Conservation (phyloP, 2,888 invertebrate genomes). For the Lissonota sp. region DNA sequence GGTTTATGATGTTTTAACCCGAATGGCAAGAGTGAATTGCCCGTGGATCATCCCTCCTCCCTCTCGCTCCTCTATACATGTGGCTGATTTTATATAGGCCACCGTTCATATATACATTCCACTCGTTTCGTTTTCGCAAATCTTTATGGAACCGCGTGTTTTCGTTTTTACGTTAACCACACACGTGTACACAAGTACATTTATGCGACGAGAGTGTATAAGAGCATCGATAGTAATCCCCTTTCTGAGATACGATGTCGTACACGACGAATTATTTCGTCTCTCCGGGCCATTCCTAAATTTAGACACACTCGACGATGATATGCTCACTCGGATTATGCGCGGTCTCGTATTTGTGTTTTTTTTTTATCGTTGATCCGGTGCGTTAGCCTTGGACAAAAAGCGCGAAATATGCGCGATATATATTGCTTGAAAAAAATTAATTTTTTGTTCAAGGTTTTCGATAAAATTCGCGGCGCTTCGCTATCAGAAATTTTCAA, state of each 20-base stretch:
- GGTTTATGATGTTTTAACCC: conserved; percentile 70
- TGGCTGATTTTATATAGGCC: conserved; percentile 44
- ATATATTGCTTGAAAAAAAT: neutral
- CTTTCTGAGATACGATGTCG: conserved; percentile 51
- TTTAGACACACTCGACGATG: conserved; percentile 51
- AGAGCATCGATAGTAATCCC: conserved; percentile 61
- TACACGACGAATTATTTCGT: conserved; percentile 55
- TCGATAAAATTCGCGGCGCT: neutral
- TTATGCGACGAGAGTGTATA: neutral
- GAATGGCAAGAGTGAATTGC: conserved; percentile 53
- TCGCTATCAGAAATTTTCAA: too few relatives aligned
- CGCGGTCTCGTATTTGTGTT: neutral
- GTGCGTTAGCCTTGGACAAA: conserved; percentile 23
- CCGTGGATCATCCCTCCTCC: conserved; percentile 25
- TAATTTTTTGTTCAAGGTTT: neutral
- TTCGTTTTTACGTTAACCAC: conserved; percentile 29
- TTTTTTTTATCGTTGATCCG: neutral
- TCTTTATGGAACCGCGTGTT: conserved; percentile 41
- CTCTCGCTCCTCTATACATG: conserved; percentile 9
- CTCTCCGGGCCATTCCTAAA: conserved; percentile 56
- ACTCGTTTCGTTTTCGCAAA: conserved; percentile 28
- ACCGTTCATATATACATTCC: conserved; percentile 33
- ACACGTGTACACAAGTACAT: neutral
- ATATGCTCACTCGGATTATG: neutral
- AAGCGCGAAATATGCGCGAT: neutral